phyloP scores from a whole-genome alignment of 2,797 vertebrate genomes.

The Aphelocoma californica region DNA sequence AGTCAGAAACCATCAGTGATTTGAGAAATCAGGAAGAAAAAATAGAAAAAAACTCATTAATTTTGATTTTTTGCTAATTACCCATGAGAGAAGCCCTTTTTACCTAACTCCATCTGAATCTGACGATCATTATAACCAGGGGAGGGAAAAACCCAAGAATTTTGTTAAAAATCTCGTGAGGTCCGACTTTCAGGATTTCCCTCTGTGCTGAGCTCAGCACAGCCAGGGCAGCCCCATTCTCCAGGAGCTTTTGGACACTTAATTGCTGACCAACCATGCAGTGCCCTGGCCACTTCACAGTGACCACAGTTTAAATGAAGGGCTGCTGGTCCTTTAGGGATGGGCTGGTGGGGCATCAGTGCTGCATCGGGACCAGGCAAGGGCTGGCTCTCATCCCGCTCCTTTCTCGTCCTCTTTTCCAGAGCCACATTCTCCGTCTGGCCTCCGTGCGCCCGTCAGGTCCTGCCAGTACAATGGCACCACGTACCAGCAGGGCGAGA shows the following conservation, averaged over 20 bases:
- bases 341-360: rapidly evolving
- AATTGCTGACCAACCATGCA: rapidly evolving
- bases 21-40: not conserved
- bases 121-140: rapidly evolving
- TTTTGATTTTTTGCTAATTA: not conserved
- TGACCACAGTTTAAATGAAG: rapidly evolving
- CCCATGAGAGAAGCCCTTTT: not conserved
- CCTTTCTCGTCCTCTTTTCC: slow-evolving; percentile 22
- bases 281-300: rapidly evolving
- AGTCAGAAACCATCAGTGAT: not conserved
- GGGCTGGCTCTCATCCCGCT: not conserved
- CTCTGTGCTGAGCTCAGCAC: rapidly evolving
- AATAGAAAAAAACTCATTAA: not conserved
- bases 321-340: not conserved
- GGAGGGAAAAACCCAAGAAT: not conserved
- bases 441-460: slow-evolving; percentile 81
- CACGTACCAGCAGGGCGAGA: slow-evolving; percentile 87
- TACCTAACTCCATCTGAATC: not conserved
- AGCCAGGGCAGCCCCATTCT: not conserved
- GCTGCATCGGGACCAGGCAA: rapidly evolving
- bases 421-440: slow-evolving; percentile 85
- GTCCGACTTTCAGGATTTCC: not conserved
- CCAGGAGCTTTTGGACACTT: not conserved
- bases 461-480: slow-evolving; percentile 91
- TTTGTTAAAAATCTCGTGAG: not conserved